Evolutionary conservation across 2,797 vertebrate species (phyloP).

Genomic region (Pseudomugil tenellus): DNA sequence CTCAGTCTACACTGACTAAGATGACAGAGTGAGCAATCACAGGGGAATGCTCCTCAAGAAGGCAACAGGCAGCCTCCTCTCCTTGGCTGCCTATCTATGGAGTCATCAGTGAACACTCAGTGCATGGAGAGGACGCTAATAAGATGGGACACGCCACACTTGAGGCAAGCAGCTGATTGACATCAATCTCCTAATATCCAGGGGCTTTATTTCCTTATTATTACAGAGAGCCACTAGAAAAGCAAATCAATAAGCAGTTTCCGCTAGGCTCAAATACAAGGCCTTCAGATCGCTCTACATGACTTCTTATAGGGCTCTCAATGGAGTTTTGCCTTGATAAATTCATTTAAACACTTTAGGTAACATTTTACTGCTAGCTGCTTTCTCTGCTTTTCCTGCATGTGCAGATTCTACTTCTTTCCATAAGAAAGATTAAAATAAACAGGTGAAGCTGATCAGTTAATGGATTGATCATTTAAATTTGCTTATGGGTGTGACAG

Average conservation of each 20-base stretch:
- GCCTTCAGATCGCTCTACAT: slow-evolving; percentile 52
- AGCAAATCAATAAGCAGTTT: slow-evolving; percentile 79
- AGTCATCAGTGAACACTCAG: slow-evolving; percentile 78
- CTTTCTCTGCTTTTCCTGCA: slow-evolving; percentile 11
- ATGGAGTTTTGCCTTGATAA: slow-evolving; percentile 38
- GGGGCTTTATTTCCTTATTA: slow-evolving; percentile 81
- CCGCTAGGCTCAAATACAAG: slow-evolving; percentile 58
- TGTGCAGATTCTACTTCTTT: slow-evolving; percentile 29
- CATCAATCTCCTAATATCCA: slow-evolving; percentile 81
- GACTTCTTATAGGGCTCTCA: slow-evolving; percentile 48
- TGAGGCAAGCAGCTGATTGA: slow-evolving; percentile 74
- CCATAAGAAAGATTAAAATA: slow-evolving; percentile 31
- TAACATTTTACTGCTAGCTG: slow-evolving; percentile 33
- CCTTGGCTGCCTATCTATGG: slow-evolving; percentile 79
- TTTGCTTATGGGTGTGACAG: background rate
- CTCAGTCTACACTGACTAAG: slow-evolving; percentile 26
- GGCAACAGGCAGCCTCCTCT: slow-evolving; percentile 66
- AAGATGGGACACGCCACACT: slow-evolving; percentile 75
- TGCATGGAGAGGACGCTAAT: slow-evolving; percentile 75
- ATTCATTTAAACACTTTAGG: slow-evolving; percentile 42
- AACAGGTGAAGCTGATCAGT: slow-evolving; percentile 70
- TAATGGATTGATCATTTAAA: slow-evolving; percentile 73
- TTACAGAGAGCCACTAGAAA: slow-evolving; percentile 74
- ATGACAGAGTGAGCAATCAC: slow-evolving; percentile 72
- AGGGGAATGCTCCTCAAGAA: slow-evolving; percentile 71